Percentiles rank a stretch among this genome's conserved stretches.
Evolutionary conservation across 2,797 vertebrate species (phyloP).

Genomic region (Threskiornis aethiopicus): DNA sequence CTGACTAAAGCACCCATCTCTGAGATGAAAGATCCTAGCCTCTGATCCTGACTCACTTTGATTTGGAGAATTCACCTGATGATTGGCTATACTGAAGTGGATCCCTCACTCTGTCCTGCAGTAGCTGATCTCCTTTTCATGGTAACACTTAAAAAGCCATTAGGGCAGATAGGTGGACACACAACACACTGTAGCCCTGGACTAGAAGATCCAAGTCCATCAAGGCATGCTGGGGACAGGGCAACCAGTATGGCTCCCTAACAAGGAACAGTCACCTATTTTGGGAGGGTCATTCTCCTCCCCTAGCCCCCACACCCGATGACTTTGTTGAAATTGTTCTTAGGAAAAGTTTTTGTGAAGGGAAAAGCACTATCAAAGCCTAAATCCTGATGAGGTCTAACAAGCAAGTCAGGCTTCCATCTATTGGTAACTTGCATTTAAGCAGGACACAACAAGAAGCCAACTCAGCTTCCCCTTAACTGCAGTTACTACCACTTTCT

Average conservation of each 20-base stretch:
- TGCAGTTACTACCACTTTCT: not conserved
- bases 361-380: not conserved
- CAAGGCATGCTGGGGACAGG: not conserved
- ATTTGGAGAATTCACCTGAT: not conserved
- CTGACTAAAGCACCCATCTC: not conserved
- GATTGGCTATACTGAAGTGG: not conserved
- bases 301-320: not conserved
- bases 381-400: not conserved
- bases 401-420: not conserved
- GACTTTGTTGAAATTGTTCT: not conserved
- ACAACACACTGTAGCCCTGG: not conserved
- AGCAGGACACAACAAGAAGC: not conserved
- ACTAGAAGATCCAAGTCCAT: not conserved
- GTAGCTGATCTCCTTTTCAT: not conserved
- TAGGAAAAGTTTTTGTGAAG: not conserved
- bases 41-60: not conserved
- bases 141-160: not conserved
- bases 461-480: not conserved
- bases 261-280: not conserved
- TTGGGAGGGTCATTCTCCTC: not conserved
- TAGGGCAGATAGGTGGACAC: not conserved
- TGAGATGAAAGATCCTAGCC: not conserved
- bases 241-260: not conserved
- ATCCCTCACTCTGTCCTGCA: not conserved
- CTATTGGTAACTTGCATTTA: not conserved